phyloP scores from a whole-genome alignment of 2,113 vertebrate genomes.

The Desmodus rotundus region DNA sequence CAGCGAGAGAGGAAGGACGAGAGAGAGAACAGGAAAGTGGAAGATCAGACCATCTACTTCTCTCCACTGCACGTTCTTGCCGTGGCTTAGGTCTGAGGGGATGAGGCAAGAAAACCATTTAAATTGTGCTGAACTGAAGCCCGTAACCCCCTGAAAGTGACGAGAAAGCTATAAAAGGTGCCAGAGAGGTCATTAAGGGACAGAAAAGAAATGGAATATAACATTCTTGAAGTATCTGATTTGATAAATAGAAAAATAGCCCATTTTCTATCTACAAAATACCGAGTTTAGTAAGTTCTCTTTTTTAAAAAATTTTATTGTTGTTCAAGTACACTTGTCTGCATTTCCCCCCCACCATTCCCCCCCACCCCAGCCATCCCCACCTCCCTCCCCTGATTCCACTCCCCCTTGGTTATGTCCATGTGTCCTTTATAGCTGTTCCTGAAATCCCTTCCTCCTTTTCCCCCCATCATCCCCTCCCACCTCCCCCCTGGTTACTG shows the following conservation, averaged over 20 bases:
- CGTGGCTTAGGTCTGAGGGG: neutral
- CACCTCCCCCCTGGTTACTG: too few relatives aligned
- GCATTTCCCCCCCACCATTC: too few relatives aligned
- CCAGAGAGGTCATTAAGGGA: neutral
- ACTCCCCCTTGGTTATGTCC: too few relatives aligned
- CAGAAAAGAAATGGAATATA: neutral
- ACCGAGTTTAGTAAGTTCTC: neutral
- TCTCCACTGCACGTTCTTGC: neutral
- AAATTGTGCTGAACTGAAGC: neutral
- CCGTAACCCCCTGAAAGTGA: neutral
- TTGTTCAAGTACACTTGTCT: too few relatives aligned
- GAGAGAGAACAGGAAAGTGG: neutral
- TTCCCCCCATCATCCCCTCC: too few relatives aligned
- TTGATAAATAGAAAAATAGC: neutral
- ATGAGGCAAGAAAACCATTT: neutral
- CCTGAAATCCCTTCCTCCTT: too few relatives aligned
- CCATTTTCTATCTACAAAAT: neutral
- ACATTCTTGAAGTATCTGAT: neutral
- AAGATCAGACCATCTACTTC: too few relatives aligned
- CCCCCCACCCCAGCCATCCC: too few relatives aligned
- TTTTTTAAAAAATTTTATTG: too few relatives aligned
- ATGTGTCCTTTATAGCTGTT: too few relatives aligned
- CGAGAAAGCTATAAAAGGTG: neutral
- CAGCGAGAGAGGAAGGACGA: too few relatives aligned
- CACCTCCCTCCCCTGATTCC: too few relatives aligned